A percentile compares a stretch with the other conserved stretches of the same genome.
These are phyloP conservation scores for Itoplectis maculator DNA, from an alignment of 2,888 invertebrate genomes.

Conservation along the genomic window DNA sequence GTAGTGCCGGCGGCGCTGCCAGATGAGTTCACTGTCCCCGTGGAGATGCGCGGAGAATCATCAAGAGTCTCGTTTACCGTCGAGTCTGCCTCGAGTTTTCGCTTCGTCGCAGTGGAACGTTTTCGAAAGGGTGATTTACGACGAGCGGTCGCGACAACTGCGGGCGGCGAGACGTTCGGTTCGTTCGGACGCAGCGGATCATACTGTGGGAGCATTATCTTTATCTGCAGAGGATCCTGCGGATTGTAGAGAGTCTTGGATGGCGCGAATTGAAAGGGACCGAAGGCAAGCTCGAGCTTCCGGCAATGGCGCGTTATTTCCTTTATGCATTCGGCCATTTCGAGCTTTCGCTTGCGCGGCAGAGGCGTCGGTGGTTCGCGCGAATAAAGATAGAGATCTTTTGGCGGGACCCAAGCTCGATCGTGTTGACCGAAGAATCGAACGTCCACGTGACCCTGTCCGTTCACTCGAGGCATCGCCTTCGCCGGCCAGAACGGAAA, in stretches of 20 bases:
- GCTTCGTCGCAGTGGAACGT: slow-evolving; percentile 55
- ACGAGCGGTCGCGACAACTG: slow-evolving; percentile 2
- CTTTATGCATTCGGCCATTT: slow-evolving; percentile 80
- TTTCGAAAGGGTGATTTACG: slow-evolving; percentile 68
- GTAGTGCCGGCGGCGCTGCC: slow-evolving; percentile 46
- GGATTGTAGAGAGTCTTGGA: slow-evolving; percentile 81
- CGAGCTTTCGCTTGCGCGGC: slow-evolving; percentile 80
- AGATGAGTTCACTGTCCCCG: slow-evolving; percentile 9
- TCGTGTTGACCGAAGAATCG: slow-evolving; percentile 98
- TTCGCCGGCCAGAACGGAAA: slow-evolving; percentile 99
- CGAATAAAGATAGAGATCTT: slow-evolving; percentile 94
- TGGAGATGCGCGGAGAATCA: slow-evolving; percentile 20
- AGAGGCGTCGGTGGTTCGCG: slow-evolving; percentile 85
- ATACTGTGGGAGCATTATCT: slow-evolving; percentile 80
- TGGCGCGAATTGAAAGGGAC: slow-evolving; percentile 81
- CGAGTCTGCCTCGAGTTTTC: slow-evolving; percentile 64
- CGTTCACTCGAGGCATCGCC: slow-evolving; percentile 90
- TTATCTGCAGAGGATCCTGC: slow-evolving; percentile 80
- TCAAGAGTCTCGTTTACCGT: slow-evolving; percentile 31
- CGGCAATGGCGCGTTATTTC: slow-evolving; percentile 81
- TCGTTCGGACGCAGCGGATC: slow-evolving; percentile 75
- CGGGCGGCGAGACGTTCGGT: slow-evolving; percentile 26
- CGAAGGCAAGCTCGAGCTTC: slow-evolving; percentile 80
- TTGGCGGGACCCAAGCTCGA: slow-evolving; percentile 94
- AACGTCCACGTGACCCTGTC: slow-evolving; percentile 92